Evolutionary conservation across 2,113 vertebrate species (phyloP).

Genomic region (Eubucco bourcierii): DNA sequence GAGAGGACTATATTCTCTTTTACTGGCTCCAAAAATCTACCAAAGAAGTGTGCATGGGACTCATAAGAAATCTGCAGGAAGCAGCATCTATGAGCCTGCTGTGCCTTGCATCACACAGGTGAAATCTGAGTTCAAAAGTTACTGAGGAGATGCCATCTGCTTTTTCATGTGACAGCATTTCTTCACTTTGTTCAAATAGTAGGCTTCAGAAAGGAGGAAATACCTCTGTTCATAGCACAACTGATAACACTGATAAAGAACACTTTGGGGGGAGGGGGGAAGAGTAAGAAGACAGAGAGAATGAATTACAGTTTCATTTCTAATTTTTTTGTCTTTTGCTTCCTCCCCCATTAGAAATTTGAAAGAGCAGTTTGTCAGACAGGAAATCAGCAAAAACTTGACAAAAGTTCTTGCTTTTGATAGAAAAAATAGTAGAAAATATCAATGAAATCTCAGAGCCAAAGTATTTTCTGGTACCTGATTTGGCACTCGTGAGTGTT

Average conservation of each 20-base stretch:
- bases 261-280: neutral
- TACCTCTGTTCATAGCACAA: neutral
- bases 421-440: conserved; percentile 25
- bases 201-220: neutral
- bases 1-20: neutral
- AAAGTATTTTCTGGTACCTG: neutral
- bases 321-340: neutral
- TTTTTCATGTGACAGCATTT: neutral
- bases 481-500: neutral
- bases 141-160: neutral
- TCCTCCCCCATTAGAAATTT: neutral
- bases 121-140: neutral
- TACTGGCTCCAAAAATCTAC: neutral
- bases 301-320: neutral
- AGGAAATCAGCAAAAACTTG: conserved; percentile 3
- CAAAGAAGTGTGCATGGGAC: accelerated
- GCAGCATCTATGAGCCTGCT: neutral
- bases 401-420: neutral
- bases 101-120: neutral
- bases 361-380: neutral
- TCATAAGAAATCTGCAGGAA: neutral
- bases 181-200: neutral
- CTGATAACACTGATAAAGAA: neutral
- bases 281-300: neutral
- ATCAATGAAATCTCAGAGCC: neutral